phyloP scores from a whole-genome alignment of 2,888 invertebrate genomes.

The Acrobasis suavella region DNA sequence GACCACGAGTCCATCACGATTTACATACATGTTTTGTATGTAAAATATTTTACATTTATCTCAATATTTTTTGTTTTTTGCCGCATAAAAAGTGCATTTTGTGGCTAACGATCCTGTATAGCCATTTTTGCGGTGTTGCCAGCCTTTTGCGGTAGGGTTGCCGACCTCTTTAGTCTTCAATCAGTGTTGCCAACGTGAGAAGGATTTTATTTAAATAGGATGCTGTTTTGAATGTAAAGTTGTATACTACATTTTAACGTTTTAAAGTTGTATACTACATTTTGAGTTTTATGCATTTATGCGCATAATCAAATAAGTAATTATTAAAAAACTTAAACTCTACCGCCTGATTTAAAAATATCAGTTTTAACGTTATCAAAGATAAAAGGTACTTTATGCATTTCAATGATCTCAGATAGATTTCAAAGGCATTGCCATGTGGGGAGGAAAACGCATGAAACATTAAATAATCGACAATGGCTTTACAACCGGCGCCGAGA shows the following conservation, averaged over 20 bases:
- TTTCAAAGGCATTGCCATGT: no score
- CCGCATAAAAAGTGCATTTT: slow-evolving; percentile 60
- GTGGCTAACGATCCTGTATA: slow-evolving; percentile 67
- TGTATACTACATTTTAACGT: no score
- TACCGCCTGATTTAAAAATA: no score
- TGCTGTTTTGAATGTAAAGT: slow-evolving; percentile 12
- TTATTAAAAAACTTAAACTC: no score
- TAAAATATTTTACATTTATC: slow-evolving; percentile 50
- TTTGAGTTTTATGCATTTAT: no score
- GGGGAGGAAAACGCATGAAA: no score
- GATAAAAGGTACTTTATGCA: no score
- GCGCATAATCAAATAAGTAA: no score
- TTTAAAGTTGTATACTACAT: not conserved
- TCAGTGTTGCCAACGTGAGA: slow-evolving; percentile 31
- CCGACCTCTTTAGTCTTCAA: slow-evolving; percentile 42
- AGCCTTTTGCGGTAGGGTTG: slow-evolving; percentile 38
- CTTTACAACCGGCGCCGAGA: no score
- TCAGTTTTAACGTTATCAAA: no score
- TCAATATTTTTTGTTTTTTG: slow-evolving; percentile 38
- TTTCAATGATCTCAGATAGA: no score
- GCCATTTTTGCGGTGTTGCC: slow-evolving; percentile 52
- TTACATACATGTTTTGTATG: slow-evolving; percentile 72
- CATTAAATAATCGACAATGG: no score
- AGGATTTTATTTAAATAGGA: slow-evolving; percentile 30
- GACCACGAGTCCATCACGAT: slow-evolving; percentile 62